A percentile compares a stretch with the other conserved stretches of the same genome.
Conservation (phyloP, 2,797 vertebrate species). For the Dermochelys coriacea region DNA sequence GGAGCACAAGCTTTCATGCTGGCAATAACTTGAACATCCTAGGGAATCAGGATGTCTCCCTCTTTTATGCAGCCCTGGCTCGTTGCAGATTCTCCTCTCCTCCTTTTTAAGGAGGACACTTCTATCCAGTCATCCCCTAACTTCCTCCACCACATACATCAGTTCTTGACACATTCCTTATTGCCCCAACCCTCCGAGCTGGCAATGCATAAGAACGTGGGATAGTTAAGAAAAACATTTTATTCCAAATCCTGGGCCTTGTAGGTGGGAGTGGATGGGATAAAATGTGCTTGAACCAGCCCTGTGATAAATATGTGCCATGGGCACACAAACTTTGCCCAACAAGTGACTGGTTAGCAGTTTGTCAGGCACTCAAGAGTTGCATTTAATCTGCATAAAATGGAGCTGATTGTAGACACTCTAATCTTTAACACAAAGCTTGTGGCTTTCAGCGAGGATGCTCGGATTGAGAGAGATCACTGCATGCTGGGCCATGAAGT, state of each 20-base stretch:
- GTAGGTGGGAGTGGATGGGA: not conserved
- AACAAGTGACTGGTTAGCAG: not conserved
- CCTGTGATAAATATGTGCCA: not conserved
- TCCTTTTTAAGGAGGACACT: not conserved
- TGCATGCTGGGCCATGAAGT: accelerated
- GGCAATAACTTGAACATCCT: accelerated
- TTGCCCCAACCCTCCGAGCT: not conserved
- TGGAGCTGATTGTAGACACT: accelerated
- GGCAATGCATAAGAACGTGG: accelerated
- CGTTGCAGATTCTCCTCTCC: not conserved
- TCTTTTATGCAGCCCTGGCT: not conserved
- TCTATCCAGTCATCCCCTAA: not conserved
- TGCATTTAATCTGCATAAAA: accelerated
- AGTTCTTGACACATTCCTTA: not conserved
- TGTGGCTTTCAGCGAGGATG: not conserved
- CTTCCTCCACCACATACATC: not conserved
- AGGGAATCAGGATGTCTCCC: not conserved
- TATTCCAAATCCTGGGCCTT: not conserved
- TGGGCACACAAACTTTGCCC: not conserved
- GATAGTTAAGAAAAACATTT: not conserved
- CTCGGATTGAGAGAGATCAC: accelerated
- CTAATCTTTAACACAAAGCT: accelerated
- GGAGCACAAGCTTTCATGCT: accelerated
- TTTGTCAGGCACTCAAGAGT: not conserved
- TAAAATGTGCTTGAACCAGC: not conserved